Evolutionary conservation across 2,888 invertebrate genomes (phyloP).

Genomic region (Ophion slaviceki): DNA sequence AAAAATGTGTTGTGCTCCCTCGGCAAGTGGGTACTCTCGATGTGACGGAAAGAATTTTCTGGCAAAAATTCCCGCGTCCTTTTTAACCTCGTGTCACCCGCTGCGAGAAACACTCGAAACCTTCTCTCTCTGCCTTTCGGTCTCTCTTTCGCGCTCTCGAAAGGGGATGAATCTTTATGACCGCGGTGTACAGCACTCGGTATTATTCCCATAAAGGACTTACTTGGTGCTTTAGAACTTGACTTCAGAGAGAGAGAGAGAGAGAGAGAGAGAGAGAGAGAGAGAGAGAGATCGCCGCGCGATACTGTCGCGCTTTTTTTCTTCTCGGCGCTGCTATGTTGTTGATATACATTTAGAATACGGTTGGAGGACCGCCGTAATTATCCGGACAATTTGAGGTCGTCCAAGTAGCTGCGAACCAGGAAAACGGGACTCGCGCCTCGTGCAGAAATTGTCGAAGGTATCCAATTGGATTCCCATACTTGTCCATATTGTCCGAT

Average conservation of each 20-base stretch:
- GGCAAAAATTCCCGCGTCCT: constrained; percentile 45
- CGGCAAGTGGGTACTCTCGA: constrained; percentile 51
- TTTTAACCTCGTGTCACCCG: constrained; percentile 35
- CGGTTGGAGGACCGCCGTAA: constrained; percentile 20
- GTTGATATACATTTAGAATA: background rate
- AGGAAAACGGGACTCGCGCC: background rate
- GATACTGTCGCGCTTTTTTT: background rate
- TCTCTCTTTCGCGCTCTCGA: constrained; percentile 43
- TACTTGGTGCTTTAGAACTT: constrained; percentile 77
- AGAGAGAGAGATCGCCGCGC: background rate
- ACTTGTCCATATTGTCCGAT: too few species aligned
- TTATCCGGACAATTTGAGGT: constrained; percentile 7
- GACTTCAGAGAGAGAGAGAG: constrained; percentile 66
- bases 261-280: too few species aligned
- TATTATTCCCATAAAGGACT: constrained; percentile 71
- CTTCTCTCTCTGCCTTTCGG: constrained; percentile 19
- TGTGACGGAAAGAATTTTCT: constrained; percentile 52
- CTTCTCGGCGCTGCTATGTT: background rate
- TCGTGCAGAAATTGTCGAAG: too few species aligned
- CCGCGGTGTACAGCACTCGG: constrained; percentile 60
- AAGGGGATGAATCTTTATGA: constrained; percentile 79
- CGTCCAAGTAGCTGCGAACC: background rate
- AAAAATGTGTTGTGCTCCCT: constrained; percentile 69
- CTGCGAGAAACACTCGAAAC: constrained; percentile 72
- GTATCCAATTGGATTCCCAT: too few species aligned